Evolutionary conservation across 2,113 vertebrate species (phyloP), one percentile per base, ranked within the genome.

Genomic region (Albula glossodonta): DNA sequence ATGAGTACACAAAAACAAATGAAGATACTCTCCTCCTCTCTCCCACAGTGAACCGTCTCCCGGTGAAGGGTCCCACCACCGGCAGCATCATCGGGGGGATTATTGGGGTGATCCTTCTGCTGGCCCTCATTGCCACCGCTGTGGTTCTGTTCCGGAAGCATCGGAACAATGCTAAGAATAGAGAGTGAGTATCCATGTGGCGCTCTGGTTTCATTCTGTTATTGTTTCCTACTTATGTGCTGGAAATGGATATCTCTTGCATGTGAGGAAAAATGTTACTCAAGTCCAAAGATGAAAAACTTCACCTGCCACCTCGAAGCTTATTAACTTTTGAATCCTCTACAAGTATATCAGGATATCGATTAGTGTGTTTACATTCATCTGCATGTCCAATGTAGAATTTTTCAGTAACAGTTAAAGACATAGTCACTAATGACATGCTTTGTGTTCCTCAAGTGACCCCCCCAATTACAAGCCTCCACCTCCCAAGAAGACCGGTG

Each of bases 401-500:
- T 0, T 31, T 74, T 74, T 74, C 70, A 31, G 70, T 31, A 74
- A 74, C 70, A 41, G 7, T 31, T 74, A 19, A 22, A 41, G 31
- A 41, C 31, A 41, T 41, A 41, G 31, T 19, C 53, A 56, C 6
- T 8, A 56, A 56, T 8, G 22, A 74, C 19, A 31, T 31, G n/a
- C n/a, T 57, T 79, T 82, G 86, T 84, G 49, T 78, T 84, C 87
- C 51, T 88, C 86, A 90, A 98, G 97, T 5, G 94, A 92, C 12
- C 97, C 97, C 2, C 97, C 97, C 0, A 96, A 94, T 10, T 91
- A 98, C 92, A 97, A 97, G 88, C 97, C 97, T 1, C 97, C 97
- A 3, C 96, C 97, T 1, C 97, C 97, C 0, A 91, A 93, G 88
- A 94, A 95, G 83, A 93, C 89, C 82, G 57, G 87, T 77, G 92